These are phyloP conservation scores for silkworm (Bombyx mori) DNA, from an alignment of 1,140 invertebrate genomes.

Conservation along the genomic window ASM3026992v2 NC_085117.1:12127501-12128000, in stretches of 20 bases:
- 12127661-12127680: constrained; percentile 65
- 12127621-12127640: constrained; percentile 91
- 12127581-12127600: constrained; percentile 90
- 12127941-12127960: too few species aligned
- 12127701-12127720: constrained; percentile 3
- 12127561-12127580: constrained; percentile 93
- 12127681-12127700: not conserved
- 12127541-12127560: constrained; percentile 91
- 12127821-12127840: too few species aligned
- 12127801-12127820: too few species aligned
- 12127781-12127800: too few species aligned
- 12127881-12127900: too few species aligned
- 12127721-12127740: too few species aligned
- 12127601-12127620: constrained; percentile 91
- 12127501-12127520: constrained; percentile 89
- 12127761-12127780: too few species aligned
- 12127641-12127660: constrained; percentile 97
- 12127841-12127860: too few species aligned
- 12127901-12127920: too few species aligned
- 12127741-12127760: too few species aligned
- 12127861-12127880: too few species aligned
- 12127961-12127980: constrained; percentile 84
- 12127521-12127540: constrained; percentile 92
- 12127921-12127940: too few species aligned
- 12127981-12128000: constrained; percentile 94